Conservation (phyloP, 37 sponge, comb jelly and placozoan species). For the Halisarca cf. caerulea region DNA sequence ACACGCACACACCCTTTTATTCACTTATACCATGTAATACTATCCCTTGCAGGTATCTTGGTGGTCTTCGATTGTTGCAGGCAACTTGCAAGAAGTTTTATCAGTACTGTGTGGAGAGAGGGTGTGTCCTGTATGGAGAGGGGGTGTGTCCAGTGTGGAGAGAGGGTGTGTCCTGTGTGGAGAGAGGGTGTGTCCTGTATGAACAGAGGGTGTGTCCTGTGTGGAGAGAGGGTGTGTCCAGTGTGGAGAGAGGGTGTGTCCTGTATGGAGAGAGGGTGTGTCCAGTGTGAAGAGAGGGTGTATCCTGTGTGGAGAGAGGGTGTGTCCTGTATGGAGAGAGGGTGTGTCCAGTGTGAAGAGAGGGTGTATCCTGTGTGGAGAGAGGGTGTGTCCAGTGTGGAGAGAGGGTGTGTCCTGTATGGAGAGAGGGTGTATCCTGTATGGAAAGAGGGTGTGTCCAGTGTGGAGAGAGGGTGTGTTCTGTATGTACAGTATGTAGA, state of each 20-base stretch:
- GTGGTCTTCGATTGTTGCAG: slow-evolving; percentile 83
- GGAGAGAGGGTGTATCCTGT: too few relatives aligned
- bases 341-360: too few relatives aligned
- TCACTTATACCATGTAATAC: background rate
- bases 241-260: background rate
- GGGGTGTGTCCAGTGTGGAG: background rate
- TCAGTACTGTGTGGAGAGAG: slow-evolving; percentile 79
- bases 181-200: background rate
- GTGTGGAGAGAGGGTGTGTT: background rate
- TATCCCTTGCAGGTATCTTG: slow-evolving; percentile 70
- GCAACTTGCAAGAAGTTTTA: slow-evolving; percentile 92
- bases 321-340: too few relatives aligned
- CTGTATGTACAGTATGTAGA: background rate
- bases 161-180: background rate
- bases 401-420: too few relatives aligned
- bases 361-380: too few relatives aligned
- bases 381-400: too few relatives aligned
- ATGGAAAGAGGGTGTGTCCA: too few relatives aligned
- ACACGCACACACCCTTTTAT: background rate
- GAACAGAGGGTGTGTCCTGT: background rate
- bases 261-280: too few relatives aligned
- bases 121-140: slow-evolving; percentile 38
- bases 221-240: background rate
- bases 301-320: too few relatives aligned
- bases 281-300: too few relatives aligned